Conservation (phyloP, 2,888 invertebrate genomes). For the Caenorhabditis zanzibari region DNA sequence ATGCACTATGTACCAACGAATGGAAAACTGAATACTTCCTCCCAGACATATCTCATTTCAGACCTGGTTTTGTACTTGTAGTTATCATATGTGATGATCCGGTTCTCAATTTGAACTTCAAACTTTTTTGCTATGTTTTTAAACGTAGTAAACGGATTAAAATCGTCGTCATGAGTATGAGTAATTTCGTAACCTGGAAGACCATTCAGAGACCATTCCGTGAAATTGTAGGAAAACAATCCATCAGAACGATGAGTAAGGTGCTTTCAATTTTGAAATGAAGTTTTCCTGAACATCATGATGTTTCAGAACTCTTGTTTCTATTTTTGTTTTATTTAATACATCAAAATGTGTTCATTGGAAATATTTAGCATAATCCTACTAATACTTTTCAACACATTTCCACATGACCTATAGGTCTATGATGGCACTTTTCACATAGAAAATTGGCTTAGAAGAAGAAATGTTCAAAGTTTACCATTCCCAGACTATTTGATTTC, state of each 20-base stretch:
- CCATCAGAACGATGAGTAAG: not conserved
- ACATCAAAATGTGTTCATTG: too few relatives aligned
- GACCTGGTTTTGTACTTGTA: not conserved
- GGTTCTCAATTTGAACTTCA: not conserved
- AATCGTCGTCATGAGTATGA: not conserved
- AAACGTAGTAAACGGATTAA: not conserved
- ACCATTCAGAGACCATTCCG: not conserved
- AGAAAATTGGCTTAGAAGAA: not conserved
- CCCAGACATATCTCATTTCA: too few relatives aligned
- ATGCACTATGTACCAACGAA: too few relatives aligned
- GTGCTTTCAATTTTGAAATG: too few relatives aligned
- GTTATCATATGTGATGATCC: not conserved
- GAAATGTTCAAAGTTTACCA: slow-evolving; percentile 24
- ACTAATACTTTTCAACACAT: not conserved
- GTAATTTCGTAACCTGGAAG: not conserved
- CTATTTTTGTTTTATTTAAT: too few relatives aligned
- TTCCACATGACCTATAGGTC: not conserved
- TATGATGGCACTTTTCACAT: not conserved
- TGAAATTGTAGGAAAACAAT: not conserved
- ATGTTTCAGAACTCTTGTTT: too few relatives aligned
- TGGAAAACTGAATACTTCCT: too few relatives aligned
- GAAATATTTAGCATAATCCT: not conserved
- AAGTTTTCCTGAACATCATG: too few relatives aligned
- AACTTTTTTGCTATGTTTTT: not conserved
- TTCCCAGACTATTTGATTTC: slow-evolving; percentile 28